phyloP scores from a whole-genome alignment of 2,113 vertebrate genomes.

The Cepphus grylle region DNA sequence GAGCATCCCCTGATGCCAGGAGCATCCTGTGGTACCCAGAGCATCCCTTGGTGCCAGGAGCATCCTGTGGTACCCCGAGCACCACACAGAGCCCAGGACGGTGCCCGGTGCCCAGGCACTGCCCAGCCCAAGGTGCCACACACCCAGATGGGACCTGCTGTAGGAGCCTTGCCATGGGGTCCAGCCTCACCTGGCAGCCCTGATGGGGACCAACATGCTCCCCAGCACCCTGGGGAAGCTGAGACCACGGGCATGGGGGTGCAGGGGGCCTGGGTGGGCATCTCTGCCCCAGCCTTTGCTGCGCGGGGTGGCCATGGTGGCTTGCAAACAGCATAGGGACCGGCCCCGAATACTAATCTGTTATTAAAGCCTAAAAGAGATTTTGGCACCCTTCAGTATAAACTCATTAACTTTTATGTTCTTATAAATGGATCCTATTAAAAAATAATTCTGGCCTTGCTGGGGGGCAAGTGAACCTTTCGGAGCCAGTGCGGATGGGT shows the following conservation, averaged over 20 bases:
- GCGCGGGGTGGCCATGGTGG: accelerated
- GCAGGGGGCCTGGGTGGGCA: neutral
- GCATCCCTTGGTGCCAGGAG: neutral
- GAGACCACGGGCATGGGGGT: accelerated
- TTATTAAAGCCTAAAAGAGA: conserved; percentile 79
- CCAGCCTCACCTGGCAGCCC: too few species aligned
- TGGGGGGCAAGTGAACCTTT: conserved; percentile 64
- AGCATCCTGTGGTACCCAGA: neutral
- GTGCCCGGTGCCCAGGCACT: neutral
- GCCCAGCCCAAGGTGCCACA: neutral
- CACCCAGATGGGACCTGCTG: neutral
- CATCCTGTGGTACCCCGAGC: neutral
- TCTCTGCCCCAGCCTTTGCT: neutral
- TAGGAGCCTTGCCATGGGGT: neutral
- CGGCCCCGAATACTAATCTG: conserved; percentile 71
- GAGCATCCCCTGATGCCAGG: accelerated
- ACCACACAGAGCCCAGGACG: neutral
- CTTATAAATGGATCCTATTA: conserved; percentile 83
- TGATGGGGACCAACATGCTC: accelerated
- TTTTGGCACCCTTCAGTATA: conserved; percentile 78
- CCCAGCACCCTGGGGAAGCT: accelerated
- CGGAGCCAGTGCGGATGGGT: neutral
- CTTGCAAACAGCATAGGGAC: neutral
- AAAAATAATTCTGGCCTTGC: conserved; percentile 75
- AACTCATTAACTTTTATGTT: conserved; percentile 88